Base-by-base conservation (phyloP, 1,140 invertebrate species). In the Zaprionus gabonicus region DNA sequence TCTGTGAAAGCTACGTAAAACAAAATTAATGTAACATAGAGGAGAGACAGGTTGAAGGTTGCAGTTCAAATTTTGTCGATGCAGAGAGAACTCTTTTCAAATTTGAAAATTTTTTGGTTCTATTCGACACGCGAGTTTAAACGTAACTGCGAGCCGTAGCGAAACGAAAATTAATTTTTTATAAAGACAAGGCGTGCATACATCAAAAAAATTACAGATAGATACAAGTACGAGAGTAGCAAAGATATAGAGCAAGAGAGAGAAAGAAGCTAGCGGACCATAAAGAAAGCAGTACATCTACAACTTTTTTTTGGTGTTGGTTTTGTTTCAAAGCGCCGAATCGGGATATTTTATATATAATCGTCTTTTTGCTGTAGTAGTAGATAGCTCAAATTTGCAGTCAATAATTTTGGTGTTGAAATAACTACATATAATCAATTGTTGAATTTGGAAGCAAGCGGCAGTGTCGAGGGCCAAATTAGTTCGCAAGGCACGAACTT, bases 61-160 rank as follows among this genome's bases (percentile, higher is more conserved):
- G 74, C 69, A 63, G 69, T 80, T 67, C 41, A 67, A 57, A 71
- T 46, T 36, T 41, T 62, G 27, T 17, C 36, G 34, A 36, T 53
- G 74, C 60, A 56, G 51, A 78, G 83, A 87, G 85, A 90, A 81
- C 84, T 87, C 84, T 87, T 87, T 87, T 87, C 84, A 87, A 87
- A 87, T 80, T 80, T 81, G 60, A 57, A 79, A 71, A 68, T 68
- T 79, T 79, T 46, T n/a, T 25, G 44, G n/a, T 76, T 75, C 57
- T 65, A 57, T 76, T 71, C 70, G 25, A 59, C 41, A 57, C 31
- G 66, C 38, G 28, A 31, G 28, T 31, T 31, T 31, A 31, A 31
- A 9, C 7, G 1, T 31, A 7, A 31, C 28, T 31, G 7, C 28
- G 10, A 63, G 23, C 67, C 62, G 63, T 44, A 69, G 31, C 31